phyloP scores from a whole-genome alignment of 2,113 vertebrate genomes.

The Psophia crepitans region DNA sequence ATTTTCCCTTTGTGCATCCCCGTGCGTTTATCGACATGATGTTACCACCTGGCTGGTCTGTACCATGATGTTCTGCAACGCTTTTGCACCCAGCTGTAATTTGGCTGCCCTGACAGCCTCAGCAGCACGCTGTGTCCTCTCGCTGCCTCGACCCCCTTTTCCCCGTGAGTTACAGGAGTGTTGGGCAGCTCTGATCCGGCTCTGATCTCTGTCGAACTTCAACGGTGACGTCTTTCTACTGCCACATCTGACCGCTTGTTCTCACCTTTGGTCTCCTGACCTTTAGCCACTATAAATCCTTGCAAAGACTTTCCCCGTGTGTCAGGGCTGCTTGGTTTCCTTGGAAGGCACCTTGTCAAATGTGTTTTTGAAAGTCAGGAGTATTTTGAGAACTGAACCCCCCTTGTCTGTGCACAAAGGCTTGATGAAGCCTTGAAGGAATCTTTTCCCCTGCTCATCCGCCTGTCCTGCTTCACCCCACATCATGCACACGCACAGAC shows the following conservation, averaged over 20 bases:
- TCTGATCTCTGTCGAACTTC: background rate
- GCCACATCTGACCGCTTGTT: background rate
- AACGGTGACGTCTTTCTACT: background rate
- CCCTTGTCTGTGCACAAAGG: background rate
- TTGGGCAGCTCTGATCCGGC: background rate
- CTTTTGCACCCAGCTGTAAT: background rate
- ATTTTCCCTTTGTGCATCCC: background rate
- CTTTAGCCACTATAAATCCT: constrained; percentile 3
- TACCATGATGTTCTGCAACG: background rate
- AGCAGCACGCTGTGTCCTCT: background rate
- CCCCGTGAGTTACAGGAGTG: background rate
- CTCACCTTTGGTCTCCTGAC: background rate
- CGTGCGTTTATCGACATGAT: accelerated
- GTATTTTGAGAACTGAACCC: background rate
- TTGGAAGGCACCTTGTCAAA: background rate
- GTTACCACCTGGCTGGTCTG: too few species aligned
- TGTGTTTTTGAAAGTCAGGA: background rate
- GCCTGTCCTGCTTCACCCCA: background rate
- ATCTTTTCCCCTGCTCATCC: background rate
- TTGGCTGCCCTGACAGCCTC: background rate
- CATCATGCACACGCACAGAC: accelerated
- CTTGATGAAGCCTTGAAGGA: background rate
- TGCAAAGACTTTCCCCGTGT: background rate
- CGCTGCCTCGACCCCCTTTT: background rate
- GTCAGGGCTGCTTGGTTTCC: background rate